Evolutionary conservation across 1,140 invertebrate genomes (phyloP), one percentile per base, ranked within the genome.

Genomic region (Scaptomyza pallida): DNA sequence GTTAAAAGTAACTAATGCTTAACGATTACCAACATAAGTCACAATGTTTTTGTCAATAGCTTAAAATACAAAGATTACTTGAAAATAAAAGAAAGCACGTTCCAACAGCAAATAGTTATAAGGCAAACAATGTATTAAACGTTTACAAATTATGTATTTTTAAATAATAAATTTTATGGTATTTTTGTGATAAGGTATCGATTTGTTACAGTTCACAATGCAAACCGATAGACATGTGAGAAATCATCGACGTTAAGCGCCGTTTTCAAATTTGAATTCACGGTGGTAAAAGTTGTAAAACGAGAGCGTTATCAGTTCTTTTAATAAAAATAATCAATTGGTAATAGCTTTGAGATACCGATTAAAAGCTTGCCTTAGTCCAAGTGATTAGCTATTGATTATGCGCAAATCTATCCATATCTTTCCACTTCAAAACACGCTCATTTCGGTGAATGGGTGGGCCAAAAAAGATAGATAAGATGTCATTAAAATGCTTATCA

Each of bases 381-480:
- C 1, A 23, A 52, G 26, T 10, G 23, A 51, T 44, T 62, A 55
- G n/a, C 35, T 9, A 10, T 10, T 21, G 41, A 55, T 23, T 33
- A 15, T 44, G 13, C 35, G 13, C 13, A 8, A 40, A 47, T 63
- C 26, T 37, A 59, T 17, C 43, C 35, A 60, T 75, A 75, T 72
- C 72, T 13, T 12, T 2, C 8, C 41, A 60, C 43, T 50, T 55
- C 19, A 47, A 6, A 17, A 30, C 41, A 35, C 16, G n/a, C 12
- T 21, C 33, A 63, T 61, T 43, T 69, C 26, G 59, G 45, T 78
- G 62, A 69, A 48, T 41, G 70, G 43, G 16, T 35, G 21, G 64
- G 35, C 44, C 40, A 26, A 43, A 15, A n/a, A n/a, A n/a, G n/a
- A n/a, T n/a, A n/a, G 43, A 63, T 37, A 37, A 63, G 65, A 54